Evolutionary conservation across 2,797 vertebrate genomes (phyloP), one percentile per base, ranked within the genome.

Genomic region (Typhlichthys subterraneus): DNA sequence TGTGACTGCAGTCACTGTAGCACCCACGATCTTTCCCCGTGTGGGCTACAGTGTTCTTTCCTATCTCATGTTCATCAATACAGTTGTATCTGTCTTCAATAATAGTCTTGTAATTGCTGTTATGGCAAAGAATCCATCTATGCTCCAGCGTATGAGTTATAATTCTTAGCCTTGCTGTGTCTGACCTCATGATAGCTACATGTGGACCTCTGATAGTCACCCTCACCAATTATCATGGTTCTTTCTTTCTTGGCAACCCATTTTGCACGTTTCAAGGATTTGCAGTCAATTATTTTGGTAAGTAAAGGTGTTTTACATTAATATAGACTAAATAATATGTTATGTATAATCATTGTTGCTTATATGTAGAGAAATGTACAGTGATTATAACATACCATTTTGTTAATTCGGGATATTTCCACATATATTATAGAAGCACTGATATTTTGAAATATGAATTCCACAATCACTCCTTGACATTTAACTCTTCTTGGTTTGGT

Each of bases 231-330:
- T 93, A 84, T 59, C 76, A 82, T 7, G 89, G 90, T 42, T 89
- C 82, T 8, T 93, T 86, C 76, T 93, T 91, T 15, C 70, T 93
- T 1, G 91, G 91, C 0, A 69, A 82, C 2, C 8, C 71, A 0
- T 84, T 90, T 57, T 93, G 91, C 4, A 59, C 88, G 57, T 92
- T 94, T 70, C 88, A 91, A 64, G 91, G 88, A 49, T 93, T 92
- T 76, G 77, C 87, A 2, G 88, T 91, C 63, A 94, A 91, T 74
- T 94, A 89, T 73, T 94, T 94, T 76, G 89, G 89, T 93, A 75
- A 88, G 87, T 79, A 12, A 17, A 45, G 15, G 8, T 47, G 11
- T 6, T 50, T 17, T 17, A 4, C 47, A 15, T 23, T 11, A 23
- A 29, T 12, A 5, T 15, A 31, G 13, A 9, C 11, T 42, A 42